Conservation (phyloP, 2,888 invertebrate species). For the Hetaerina titia region DNA sequence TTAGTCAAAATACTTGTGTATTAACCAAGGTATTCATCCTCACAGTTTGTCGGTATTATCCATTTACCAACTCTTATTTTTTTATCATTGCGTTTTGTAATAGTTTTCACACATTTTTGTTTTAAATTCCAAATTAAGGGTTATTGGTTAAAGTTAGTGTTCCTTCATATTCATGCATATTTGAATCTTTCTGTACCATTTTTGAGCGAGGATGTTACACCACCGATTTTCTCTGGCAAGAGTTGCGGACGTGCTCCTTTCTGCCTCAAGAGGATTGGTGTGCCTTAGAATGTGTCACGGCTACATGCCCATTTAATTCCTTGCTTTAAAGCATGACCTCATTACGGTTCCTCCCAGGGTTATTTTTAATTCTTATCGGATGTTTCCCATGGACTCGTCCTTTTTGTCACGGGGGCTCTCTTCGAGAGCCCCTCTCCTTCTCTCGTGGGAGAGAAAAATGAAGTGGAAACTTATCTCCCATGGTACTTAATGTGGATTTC, state of each 20-base stretch:
- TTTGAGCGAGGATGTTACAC: neutral
- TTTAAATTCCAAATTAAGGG: neutral
- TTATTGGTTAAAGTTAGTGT: neutral
- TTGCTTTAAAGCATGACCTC: neutral
- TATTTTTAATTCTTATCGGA: constrained; percentile 39
- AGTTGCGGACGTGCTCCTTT: neutral
- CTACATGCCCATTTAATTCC: neutral
- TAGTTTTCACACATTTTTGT: no score
- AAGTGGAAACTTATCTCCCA: neutral
- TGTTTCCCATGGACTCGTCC: neutral
- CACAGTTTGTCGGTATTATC: no score
- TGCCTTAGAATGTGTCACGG: neutral
- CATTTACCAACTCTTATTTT: neutral
- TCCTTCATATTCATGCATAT: no score
- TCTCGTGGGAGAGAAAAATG: neutral
- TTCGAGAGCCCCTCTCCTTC: neutral
- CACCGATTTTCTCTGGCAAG: neutral
- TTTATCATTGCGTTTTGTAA: no score
- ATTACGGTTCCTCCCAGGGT: neutral
- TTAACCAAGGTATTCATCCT: no score
- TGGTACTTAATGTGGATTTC: neutral
- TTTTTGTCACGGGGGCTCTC: neutral
- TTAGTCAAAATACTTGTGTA: no score
- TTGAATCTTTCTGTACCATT: no score
- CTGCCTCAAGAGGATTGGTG: neutral